phyloP scores from a whole-genome alignment of 2,113 vertebrate genomes.

The Tachuris rubrigastra region DNA sequence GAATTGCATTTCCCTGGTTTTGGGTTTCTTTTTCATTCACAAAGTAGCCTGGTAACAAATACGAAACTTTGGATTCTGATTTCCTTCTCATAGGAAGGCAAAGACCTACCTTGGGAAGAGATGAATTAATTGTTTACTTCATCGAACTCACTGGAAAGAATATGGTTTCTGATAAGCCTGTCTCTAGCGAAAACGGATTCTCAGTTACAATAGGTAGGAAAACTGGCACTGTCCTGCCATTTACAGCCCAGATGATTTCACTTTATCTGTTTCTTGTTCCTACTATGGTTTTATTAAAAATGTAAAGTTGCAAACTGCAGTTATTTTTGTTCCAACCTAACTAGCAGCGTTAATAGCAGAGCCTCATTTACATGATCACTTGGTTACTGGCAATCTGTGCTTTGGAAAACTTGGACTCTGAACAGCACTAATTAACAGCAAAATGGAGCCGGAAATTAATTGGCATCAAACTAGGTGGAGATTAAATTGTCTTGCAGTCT shows the following conservation, averaged over 20 bases:
- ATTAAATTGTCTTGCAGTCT: neutral
- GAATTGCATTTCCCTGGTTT: neutral
- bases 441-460: slow-evolving; percentile 42
- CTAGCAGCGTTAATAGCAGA: neutral
- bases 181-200: neutral
- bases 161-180: neutral
- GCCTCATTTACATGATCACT: slow-evolving; percentile 10
- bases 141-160: neutral
- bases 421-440: slow-evolving; percentile 49
- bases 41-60: neutral
- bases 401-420: slow-evolving; percentile 25
- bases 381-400: slow-evolving; percentile 27
- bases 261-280: neutral
- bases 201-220: neutral
- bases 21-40: neutral
- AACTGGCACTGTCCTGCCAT: neutral
- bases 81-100: neutral
- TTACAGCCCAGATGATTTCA: neutral
- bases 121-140: neutral
- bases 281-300: neutral
- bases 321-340: slow-evolving; percentile 26
- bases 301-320: neutral
- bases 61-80: neutral
- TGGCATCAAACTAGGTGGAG: slow-evolving; percentile 7
- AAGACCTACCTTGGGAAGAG: neutral